These are phyloP conservation scores for Zosterops japonicus DNA, from an alignment of 2,113 vertebrate genomes.

Conservation along the genomic window DNA sequence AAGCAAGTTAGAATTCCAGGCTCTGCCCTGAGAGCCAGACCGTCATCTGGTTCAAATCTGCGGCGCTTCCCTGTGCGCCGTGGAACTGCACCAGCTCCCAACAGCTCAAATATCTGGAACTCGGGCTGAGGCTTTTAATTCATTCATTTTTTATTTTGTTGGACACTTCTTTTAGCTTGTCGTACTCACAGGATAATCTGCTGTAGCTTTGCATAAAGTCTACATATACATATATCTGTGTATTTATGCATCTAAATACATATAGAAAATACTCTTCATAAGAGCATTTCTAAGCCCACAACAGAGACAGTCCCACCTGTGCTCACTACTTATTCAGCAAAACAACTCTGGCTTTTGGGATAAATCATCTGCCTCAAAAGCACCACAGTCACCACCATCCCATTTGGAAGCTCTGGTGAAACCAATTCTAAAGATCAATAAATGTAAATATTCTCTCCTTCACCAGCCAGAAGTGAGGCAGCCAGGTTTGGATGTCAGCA, in stretches of 20 bases:
- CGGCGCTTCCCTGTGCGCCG: not conserved
- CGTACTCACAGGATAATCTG: fast-evolving
- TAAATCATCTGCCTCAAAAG: not conserved
- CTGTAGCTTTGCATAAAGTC: not conserved
- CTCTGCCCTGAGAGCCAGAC: not conserved
- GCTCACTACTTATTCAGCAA: not conserved
- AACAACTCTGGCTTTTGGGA: not conserved
- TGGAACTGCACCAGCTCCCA: slow-evolving; percentile 27
- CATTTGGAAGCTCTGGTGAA: not conserved
- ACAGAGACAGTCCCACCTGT: not conserved
- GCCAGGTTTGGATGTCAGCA: not conserved
- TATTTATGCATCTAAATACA: not conserved
- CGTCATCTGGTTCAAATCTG: slow-evolving; percentile 62
- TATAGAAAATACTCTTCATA: not conserved
- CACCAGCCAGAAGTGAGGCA: not conserved
- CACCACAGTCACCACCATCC: not conserved
- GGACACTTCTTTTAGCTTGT: not conserved
- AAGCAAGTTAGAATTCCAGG: slow-evolving; percentile 9
- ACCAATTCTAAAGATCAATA: not conserved
- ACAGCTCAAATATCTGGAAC: slow-evolving; percentile 2
- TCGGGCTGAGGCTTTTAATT: not conserved
- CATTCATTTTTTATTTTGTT: slow-evolving; percentile 14
- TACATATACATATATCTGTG: too few species aligned
- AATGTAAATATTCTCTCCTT: not conserved
- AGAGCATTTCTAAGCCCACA: not conserved